phyloP scores from a whole-genome alignment of 2,113 vertebrate species.

The Pituophis catenifer region DNA sequence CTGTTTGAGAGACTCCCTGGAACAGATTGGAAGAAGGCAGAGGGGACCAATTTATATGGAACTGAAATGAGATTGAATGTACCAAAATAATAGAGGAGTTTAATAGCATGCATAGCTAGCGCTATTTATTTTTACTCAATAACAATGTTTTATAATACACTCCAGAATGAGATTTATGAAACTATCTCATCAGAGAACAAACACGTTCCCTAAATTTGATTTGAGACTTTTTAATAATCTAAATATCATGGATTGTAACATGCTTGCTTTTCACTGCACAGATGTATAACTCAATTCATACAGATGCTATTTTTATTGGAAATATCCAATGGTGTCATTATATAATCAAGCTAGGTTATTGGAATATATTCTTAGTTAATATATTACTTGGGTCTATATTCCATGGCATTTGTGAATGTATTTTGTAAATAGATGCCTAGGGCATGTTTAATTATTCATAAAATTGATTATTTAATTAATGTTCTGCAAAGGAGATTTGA shows the following conservation, averaged over 20 bases:
- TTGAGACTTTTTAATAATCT: neutral
- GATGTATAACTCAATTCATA: neutral
- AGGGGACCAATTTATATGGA: neutral
- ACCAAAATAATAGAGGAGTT: neutral
- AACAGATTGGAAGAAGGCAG: neutral
- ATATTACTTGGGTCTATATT: neutral
- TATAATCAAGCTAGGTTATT: neutral
- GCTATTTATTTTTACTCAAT: neutral
- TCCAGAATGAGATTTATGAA: neutral
- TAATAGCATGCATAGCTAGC: neutral
- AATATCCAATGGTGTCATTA: neutral
- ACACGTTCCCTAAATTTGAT: neutral
- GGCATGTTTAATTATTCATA: constrained; percentile 3
- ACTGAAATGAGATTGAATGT: neutral
- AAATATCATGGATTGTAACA: neutral
- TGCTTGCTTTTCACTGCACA: neutral
- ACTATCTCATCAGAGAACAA: neutral
- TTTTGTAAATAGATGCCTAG: neutral
- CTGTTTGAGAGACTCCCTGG: neutral
- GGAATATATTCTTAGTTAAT: neutral
- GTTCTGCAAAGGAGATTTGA: neutral
- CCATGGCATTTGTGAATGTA: neutral
- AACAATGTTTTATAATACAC: neutral
- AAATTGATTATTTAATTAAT: neutral
- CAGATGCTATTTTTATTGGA: neutral